These are phyloP conservation scores for Camponotus fellah DNA, from an alignment of 2,888 invertebrate genomes.

Conservation along the genomic window DNA sequence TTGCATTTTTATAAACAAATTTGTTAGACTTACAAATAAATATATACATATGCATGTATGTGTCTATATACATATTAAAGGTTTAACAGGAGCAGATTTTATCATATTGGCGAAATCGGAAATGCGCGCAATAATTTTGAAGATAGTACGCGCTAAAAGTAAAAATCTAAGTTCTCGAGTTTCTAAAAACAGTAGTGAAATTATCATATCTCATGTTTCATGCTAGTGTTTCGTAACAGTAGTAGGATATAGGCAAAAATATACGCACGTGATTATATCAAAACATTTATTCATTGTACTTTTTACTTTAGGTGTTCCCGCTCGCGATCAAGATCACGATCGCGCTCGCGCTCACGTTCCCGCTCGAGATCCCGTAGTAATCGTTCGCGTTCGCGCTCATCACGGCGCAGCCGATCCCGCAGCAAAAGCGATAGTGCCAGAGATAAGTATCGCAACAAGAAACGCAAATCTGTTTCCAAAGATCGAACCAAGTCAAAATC, in stretches of 20 bases:
- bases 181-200: conserved; percentile 4
- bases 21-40: background rate
- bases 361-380: conserved; percentile 86
- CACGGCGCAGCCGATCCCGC: conserved; percentile 90
- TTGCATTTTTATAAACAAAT: background rate
- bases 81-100: background rate
- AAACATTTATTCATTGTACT: conserved; percentile 60
- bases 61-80: background rate
- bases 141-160: background rate
- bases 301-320: conserved; percentile 81
- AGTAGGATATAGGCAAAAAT: conserved; percentile 50
- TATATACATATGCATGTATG: background rate
- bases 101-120: background rate
- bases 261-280: conserved; percentile 30
- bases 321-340: conserved; percentile 83
- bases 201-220: background rate
- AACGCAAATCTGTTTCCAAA: conserved; percentile 81
- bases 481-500: conserved; percentile 83
- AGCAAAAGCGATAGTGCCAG: conserved; percentile 77
- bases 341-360: conserved; percentile 86
- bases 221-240: conserved; percentile 45
- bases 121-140: background rate
- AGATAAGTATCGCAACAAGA: conserved; percentile 80
- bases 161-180: conserved; percentile 2
- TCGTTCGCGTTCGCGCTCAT: conserved; percentile 88